Conservation (phyloP, 2,113 vertebrate genomes). For the Heterocephalus glaber region DNA sequence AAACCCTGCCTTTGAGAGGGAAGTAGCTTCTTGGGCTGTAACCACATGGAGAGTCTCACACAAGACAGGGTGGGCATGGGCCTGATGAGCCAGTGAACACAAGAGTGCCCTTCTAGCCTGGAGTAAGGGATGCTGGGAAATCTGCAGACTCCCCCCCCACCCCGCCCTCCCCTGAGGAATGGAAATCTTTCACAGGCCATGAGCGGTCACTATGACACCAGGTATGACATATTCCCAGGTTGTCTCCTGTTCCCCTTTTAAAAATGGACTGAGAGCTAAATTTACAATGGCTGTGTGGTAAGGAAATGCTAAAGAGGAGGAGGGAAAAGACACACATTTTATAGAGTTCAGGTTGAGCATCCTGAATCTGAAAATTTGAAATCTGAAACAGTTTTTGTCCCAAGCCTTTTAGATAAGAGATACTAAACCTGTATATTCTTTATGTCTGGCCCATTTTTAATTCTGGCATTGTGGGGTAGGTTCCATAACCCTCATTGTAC, state of each 20-base stretch:
- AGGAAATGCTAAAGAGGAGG: not conserved
- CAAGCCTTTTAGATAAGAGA: not conserved
- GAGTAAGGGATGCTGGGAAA: not conserved
- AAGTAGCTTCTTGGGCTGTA: not conserved
- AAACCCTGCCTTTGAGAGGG: not conserved
- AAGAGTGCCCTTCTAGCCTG: accelerated
- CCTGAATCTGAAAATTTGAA: not conserved
- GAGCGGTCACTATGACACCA: not conserved
- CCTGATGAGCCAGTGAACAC: not conserved
- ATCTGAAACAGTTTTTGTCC: not conserved
- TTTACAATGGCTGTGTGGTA: accelerated
- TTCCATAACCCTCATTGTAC: not conserved
- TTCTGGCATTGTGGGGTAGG: not conserved
- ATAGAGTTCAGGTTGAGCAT: not conserved
- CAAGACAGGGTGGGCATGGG: not conserved
- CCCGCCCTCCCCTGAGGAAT: not conserved
- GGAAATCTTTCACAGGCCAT: not conserved
- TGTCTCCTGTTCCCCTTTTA: not conserved
- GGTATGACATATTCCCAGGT: not conserved
- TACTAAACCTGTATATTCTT: not conserved
- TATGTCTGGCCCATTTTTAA: not conserved
- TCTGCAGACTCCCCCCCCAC: not conserved
- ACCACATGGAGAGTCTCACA: not conserved
- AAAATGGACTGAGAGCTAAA: not conserved
- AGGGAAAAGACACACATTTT: not conserved